Conservation (phyloP, 2,113 vertebrate genomes). For the Psilopsiagon aurifrons region DNA sequence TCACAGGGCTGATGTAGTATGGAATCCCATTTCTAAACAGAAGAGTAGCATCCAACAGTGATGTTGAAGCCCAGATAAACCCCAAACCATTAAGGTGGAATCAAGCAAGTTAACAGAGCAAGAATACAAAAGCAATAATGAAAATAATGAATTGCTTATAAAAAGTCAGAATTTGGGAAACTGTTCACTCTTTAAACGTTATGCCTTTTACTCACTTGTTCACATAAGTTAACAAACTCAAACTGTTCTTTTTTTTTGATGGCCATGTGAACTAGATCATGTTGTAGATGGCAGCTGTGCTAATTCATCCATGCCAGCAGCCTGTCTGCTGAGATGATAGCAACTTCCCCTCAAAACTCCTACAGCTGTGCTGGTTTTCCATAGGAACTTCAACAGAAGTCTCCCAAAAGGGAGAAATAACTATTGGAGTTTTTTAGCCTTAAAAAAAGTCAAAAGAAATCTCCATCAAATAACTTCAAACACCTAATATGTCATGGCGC, state of each 20-base stretch:
- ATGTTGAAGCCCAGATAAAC: conserved; percentile 25
- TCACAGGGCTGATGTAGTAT: conserved; percentile 16
- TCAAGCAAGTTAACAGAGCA: neutral
- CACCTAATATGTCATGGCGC: neutral
- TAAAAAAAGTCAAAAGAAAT: neutral
- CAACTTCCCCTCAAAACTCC: conserved; percentile 6
- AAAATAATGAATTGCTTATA: neutral
- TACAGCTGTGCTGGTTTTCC: conserved; percentile 16
- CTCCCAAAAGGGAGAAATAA: neutral
- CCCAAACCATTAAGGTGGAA: conserved; percentile 49
- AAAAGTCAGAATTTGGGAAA: neutral
- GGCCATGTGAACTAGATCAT: neutral
- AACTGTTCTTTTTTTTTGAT: neutral
- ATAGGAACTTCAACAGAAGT: neutral
- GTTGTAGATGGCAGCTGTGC: neutral
- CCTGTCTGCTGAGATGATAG: conserved; percentile 3
- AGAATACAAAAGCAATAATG: neutral
- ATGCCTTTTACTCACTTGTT: neutral
- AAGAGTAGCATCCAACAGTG: conserved; percentile 46
- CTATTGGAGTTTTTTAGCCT: neutral
- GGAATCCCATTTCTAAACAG: conserved; percentile 63
- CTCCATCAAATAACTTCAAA: neutral
- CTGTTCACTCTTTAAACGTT: neutral
- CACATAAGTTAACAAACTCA: neutral
- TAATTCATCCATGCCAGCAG: conserved; percentile 36